Evolutionary conservation across 2,888 invertebrate species (phyloP), one percentile per base, ranked within the genome.

Genomic region (Lampropteryx suffumata): DNA sequence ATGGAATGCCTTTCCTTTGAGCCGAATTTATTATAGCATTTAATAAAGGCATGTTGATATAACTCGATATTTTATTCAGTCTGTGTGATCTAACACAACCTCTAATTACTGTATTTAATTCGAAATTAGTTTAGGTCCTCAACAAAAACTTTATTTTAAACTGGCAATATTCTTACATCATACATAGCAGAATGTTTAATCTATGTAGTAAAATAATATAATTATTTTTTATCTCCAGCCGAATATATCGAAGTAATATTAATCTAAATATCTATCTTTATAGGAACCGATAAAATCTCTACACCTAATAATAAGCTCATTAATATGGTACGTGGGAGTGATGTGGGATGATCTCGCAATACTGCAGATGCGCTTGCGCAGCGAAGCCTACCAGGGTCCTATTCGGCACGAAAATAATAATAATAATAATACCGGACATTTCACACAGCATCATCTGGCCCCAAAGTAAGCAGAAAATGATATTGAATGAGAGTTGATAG

Each of bases 301-400:
- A 51, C 53, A 54, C 32, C 44, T 58, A 27, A 54, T 56, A 52
- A 55, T 48, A 48, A 44, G 43, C 53, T 53, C 55, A 56, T 60
- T 61, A 57, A 50, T 50, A 44, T 21, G 27, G 43, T 53, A 53
- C 51, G 59, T 61, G 59, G 52, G 59, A 50, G 55, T 47, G 13
- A 30, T 14, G 63, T 61, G 55, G 61, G 63, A 43, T 46, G 55
- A 30, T 14, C 48, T 63, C 54, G 61, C 57, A 56, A 61, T 57
- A 57, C 61, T 48, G 43, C 53, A 45, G 57, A 61, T 57, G 57
- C 57, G 55, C 58, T 48, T 40, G 54, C 57, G 54, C 57, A 56
- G 51, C 57, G 54, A 55, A 56, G 51, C 42, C 39, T 32, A 2
- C n/a, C 11, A 7, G 17, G 46, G 46, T 28, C 11, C 24, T 46